Conservation (phyloP, 2,888 invertebrate genomes). For the Aethes cnicana region DNA sequence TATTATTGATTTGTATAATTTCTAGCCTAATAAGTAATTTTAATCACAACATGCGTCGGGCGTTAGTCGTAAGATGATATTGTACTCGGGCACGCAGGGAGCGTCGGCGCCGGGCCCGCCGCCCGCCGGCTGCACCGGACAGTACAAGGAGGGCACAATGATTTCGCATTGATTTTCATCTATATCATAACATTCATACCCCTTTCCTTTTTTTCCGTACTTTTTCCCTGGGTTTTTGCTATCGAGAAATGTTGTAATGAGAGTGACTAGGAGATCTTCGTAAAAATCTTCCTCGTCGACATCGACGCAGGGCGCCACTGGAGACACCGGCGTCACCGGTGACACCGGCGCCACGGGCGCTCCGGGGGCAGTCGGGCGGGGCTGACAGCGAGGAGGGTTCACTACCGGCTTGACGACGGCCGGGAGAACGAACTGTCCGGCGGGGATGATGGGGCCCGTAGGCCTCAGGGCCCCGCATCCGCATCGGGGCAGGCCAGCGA, state of each 20-base stretch:
- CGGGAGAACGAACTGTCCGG: slow-evolving; percentile 53
- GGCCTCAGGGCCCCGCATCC: slow-evolving; percentile 28
- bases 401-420: slow-evolving; percentile 54
- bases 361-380: slow-evolving; percentile 32
- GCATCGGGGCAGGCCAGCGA: slow-evolving; percentile 1
- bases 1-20: too few species aligned
- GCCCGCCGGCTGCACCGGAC: too few species aligned
- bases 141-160: too few species aligned
- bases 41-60: too few species aligned
- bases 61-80: too few species aligned
- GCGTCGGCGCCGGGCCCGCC: too few species aligned
- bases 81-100: too few species aligned
- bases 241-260: slow-evolving; percentile 46
- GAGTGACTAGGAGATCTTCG: slow-evolving; percentile 48
- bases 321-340: slow-evolving; percentile 16
- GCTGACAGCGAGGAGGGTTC: slow-evolving; percentile 40
- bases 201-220: neutral
- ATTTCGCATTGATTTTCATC: too few species aligned
- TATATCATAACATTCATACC: neutral
- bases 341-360: slow-evolving; percentile 19
- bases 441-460: slow-evolving; percentile 37
- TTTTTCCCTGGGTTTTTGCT: slow-evolving; percentile 40
- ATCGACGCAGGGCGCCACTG: slow-evolving; percentile 34
- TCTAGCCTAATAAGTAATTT: too few species aligned
- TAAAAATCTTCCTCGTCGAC: slow-evolving; percentile 43